Evolutionary conservation across 1,140 invertebrate genomes (phyloP).

Genomic region (Camponotus floridanus): DNA sequence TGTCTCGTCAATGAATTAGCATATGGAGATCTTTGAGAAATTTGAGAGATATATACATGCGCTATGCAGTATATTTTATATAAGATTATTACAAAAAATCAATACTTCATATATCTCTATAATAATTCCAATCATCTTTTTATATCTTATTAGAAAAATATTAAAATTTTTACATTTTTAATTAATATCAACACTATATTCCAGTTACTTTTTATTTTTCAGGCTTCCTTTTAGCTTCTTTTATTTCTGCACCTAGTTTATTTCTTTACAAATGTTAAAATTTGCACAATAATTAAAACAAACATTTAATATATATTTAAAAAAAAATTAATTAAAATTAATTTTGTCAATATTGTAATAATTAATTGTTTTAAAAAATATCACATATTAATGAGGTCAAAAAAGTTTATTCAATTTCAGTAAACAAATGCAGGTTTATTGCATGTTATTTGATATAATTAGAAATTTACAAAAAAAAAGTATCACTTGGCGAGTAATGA

Average conservation of each 20-base stretch:
- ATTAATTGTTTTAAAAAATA: slow-evolving; percentile 16
- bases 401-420: slow-evolving; percentile 20
- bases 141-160: background rate
- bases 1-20: background rate
- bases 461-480: slow-evolving; percentile 35
- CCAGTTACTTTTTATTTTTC: too few relatives aligned
- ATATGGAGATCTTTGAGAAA: background rate
- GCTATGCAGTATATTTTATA: too few relatives aligned
- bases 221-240: too few relatives aligned
- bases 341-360: background rate
- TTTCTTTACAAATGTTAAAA: background rate
- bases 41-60: too few relatives aligned
- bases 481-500: background rate
- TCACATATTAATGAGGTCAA: background rate
- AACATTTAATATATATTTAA: background rate
- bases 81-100: background rate
- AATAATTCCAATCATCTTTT: background rate
- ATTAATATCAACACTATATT: background rate
- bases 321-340: too few relatives aligned
- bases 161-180: background rate
- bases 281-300: background rate
- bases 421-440: slow-evolving; percentile 12
- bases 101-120: background rate
- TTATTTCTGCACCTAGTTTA: too few relatives aligned
- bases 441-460: background rate